These are phyloP conservation scores for Drosophila murphyi DNA, from an alignment of 1,140 invertebrate genomes.

Conservation along the genomic window DNA sequence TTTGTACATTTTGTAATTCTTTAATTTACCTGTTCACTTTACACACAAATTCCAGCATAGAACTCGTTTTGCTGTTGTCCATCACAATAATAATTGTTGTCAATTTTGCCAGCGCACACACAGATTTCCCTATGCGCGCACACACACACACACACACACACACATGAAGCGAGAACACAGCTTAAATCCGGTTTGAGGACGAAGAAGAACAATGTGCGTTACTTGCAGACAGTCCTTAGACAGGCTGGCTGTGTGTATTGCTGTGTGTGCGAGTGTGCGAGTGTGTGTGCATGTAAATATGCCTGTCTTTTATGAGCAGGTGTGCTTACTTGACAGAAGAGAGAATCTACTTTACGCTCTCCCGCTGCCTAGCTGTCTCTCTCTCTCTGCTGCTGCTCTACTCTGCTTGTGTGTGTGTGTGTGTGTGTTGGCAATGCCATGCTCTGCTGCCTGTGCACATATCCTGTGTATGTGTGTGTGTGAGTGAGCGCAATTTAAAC, in stretches of 20 bases:
- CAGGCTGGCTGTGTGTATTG: not conserved
- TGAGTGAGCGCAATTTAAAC: constrained; percentile 10
- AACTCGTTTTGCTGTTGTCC: not conserved
- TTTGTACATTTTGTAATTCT: not conserved
- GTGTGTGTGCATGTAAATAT: constrained; percentile 12
- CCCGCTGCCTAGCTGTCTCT: not conserved
- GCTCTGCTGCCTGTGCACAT: constrained; percentile 5
- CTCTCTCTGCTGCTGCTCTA: not conserved
- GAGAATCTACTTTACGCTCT: not conserved
- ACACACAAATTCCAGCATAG: constrained; percentile 1
- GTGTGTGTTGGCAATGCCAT: no score
- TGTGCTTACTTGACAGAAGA: constrained; percentile 1
- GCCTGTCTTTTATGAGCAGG: not conserved
- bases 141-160: no score
- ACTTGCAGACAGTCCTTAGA: constrained; percentile 26
- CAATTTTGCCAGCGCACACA: constrained; percentile 6
- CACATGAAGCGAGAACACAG: no score
- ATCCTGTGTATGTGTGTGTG: constrained; percentile 10
- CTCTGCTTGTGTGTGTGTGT: not conserved
- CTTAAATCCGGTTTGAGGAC: constrained; percentile 27
- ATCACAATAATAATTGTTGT: constrained; percentile 33
- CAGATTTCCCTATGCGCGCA: not conserved
- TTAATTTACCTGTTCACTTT: constrained; percentile 1
- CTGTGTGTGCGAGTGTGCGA: no score
- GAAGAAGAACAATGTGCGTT: not conserved